Evolutionary conservation across 1,140 invertebrate genomes (phyloP), one percentile per base, ranked within the genome.

Genomic region (Manduca sexta): DNA sequence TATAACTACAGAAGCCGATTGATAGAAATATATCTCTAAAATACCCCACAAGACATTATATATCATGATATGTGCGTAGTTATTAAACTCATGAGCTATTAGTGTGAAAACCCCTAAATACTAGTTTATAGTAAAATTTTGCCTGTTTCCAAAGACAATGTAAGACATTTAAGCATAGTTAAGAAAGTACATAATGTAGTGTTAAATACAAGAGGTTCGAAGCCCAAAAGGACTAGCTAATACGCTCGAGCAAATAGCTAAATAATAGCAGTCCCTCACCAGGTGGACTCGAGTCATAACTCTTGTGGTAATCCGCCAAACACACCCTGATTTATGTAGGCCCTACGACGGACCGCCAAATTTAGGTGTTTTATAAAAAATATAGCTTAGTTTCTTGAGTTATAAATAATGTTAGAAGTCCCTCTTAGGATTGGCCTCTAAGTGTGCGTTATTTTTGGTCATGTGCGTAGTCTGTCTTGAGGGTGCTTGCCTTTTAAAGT

Each of bases 291-390:
- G 52, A 76, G 73, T 80, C 81, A 83, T 85, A 80, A 83, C 73
- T 83, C 79, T 80, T 74, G 62, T 63, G 65, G 79, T 84, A 84
- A 84, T 84, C 81, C 80, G 64, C 59, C 56, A 74, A 82, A 84
- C 80, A 78, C 72, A 79, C 64, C 64, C 64, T 73, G 79, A 84
- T 84, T 82, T 84, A 84, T 74, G 44, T 45, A 43, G 49, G 60
- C 53, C 66, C 69, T 55, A 46, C 66, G 70, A 74, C 71, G 67
- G 70, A 83, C 75, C 54, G 60, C 63, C 48, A 73, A 84, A 79
- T 84, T 81, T 81, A 84, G 66, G 68, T 71, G 76, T 74, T 76
- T 80, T 74, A 77, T 78, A 84, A 81, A 84, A 84, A 84, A 77
- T 74, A 70, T 65, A 63, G 70, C 80, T 79, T 74, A 79, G 61